phyloP scores from a whole-genome alignment of 2,888 invertebrate genomes.

The Malthinus flaveolus region DNA sequence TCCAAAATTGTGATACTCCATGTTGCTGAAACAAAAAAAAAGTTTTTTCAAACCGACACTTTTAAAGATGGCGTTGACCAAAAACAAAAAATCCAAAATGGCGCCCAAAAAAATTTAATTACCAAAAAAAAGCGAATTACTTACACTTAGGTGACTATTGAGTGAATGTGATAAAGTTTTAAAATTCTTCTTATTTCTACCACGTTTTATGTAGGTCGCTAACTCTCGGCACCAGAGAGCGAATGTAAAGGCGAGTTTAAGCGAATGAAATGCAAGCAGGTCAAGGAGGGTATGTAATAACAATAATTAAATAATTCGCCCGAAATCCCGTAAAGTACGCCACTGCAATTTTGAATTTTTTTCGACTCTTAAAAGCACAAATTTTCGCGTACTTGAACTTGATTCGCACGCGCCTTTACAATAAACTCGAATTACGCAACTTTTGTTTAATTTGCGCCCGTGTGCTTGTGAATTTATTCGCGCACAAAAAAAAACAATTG shows the following conservation, averaged over 20 bases:
- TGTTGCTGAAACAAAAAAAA: slow-evolving; percentile 44
- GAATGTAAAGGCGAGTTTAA: slow-evolving; percentile 41
- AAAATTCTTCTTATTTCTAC: slow-evolving; percentile 57
- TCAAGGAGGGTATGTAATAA: slow-evolving; percentile 44
- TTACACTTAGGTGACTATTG: slow-evolving; percentile 52
- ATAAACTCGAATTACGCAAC: no score
- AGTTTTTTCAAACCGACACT: not conserved
- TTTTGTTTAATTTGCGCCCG: no score
- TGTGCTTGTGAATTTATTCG: no score
- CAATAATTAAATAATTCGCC: slow-evolving; percentile 8
- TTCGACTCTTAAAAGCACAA: not conserved
- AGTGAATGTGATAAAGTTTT: slow-evolving; percentile 55
- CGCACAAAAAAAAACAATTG: no score
- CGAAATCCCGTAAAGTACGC: slow-evolving; percentile 14
- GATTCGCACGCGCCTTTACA: no score
- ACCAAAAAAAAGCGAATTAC: slow-evolving; percentile 20
- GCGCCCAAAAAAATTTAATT: slow-evolving; percentile 4
- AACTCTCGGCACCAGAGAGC: slow-evolving; percentile 40
- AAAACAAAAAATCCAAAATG: slow-evolving; percentile 15
- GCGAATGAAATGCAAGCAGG: slow-evolving; percentile 49
- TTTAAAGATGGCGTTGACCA: not conserved
- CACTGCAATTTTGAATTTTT: slow-evolving; percentile 11
- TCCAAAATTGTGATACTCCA: slow-evolving; percentile 45
- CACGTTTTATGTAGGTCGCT: slow-evolving; percentile 52
- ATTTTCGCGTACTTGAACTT: slow-evolving; percentile 14